These are phyloP conservation scores for Phaenicophaeus curvirostris DNA, from an alignment of 2,797 vertebrate genomes.

Conservation along the genomic window DNA sequence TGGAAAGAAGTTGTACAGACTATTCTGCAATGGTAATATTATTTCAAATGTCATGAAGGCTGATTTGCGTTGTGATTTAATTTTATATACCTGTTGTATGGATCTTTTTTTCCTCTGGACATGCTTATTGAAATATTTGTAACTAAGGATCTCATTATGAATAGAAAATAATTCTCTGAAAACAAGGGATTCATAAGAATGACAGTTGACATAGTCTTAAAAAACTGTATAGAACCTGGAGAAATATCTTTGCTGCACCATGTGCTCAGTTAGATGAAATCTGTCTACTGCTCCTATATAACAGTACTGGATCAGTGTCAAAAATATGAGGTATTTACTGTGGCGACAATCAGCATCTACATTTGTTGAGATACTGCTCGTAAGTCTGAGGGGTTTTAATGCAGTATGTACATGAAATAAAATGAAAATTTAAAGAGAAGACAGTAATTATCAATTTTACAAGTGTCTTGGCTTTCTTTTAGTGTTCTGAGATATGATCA, in stretches of 20 bases:
- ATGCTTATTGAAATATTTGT: not conserved
- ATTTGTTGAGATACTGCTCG: not conserved
- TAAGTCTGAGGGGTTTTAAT: not conserved
- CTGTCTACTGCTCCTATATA: not conserved
- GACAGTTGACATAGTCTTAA: not conserved
- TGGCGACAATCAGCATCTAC: not conserved
- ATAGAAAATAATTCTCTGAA: not conserved
- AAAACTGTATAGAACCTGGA: not conserved
- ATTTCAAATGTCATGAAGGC: not conserved
- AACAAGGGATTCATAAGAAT: not conserved
- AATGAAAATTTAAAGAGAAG: not conserved
- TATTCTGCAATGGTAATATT: not conserved
- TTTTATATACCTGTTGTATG: not conserved
- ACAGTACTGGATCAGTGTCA: not conserved
- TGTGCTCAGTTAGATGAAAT: not conserved
- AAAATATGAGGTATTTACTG: not conserved
- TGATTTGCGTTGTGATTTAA: not conserved
- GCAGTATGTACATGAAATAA: not conserved
- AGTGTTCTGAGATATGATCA: not conserved
- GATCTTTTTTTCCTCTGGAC: not conserved
- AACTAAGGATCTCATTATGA: not conserved
- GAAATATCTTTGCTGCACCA: not conserved
- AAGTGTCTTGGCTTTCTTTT: not conserved
- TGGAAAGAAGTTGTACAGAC: not conserved
- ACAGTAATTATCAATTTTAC: not conserved